Evolutionary conservation across 2,888 invertebrate species (phyloP).

Genomic region (Melanargia galathea): DNA sequence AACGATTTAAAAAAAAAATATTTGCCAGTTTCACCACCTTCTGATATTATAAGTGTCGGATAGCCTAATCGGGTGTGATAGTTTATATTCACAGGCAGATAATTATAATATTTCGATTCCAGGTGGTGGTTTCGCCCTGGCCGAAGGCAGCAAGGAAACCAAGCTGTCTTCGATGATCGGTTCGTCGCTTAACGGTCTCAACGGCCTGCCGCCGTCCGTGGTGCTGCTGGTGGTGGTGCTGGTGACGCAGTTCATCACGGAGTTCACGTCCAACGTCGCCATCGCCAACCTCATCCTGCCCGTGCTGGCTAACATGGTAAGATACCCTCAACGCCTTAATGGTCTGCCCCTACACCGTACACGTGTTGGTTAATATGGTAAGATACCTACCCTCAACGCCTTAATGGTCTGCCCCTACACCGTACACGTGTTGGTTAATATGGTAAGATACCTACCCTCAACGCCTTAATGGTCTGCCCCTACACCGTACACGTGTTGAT

Average conservation of each 20-base stretch:
- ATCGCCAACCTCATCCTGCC: conserved; percentile 94
- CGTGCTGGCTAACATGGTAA: conserved; percentile 85
- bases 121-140: conserved; percentile 95
- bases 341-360: too few species aligned
- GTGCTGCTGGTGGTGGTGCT: conserved; percentile 89
- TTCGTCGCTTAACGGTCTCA: conserved; percentile 84
- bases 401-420: too few species aligned
- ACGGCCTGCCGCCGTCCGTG: conserved; percentile 83
- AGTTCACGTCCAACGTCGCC: conserved; percentile 95
- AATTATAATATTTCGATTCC: conserved; percentile 12
- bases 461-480: too few species aligned
- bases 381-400: too few species aligned
- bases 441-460: too few species aligned
- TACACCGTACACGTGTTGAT: too few species aligned
- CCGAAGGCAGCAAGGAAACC: conserved; percentile 91
- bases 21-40: too few species aligned
- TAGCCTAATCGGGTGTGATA: too few species aligned
- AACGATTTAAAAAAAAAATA: too few species aligned
- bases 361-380: too few species aligned
- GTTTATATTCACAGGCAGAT: background rate
- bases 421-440: too few species aligned
- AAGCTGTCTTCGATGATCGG: conserved; percentile 91
- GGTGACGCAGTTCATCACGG: conserved; percentile 91
- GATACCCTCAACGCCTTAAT: conserved; percentile 87
- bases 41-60: too few species aligned